Conservation (phyloP, 2,113 vertebrate genomes). For the Eurypyga helias region DNA sequence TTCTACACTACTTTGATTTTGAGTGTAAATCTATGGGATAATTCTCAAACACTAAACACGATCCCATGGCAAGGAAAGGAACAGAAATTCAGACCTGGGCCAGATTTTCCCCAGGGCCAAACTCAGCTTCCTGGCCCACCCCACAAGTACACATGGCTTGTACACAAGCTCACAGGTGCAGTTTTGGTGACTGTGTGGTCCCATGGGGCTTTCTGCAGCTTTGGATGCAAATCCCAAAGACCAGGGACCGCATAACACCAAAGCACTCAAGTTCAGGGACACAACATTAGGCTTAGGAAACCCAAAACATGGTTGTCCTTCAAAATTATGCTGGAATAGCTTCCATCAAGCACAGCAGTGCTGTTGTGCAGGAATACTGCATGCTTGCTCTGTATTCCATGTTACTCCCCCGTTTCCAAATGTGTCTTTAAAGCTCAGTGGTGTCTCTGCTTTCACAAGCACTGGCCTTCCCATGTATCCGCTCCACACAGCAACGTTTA, state of each 20-base stretch:
- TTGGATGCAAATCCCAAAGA: not conserved
- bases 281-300: not conserved
- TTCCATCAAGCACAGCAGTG: not conserved
- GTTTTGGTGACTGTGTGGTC: too few species aligned
- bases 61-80: not conserved
- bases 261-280: not conserved
- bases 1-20: too few species aligned
- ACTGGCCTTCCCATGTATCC: too few species aligned
- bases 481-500: not conserved
- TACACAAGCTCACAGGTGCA: accelerated
- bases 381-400: accelerated
- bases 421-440: not conserved
- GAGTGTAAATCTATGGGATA: too few species aligned
- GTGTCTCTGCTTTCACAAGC: not conserved
- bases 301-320: not conserved
- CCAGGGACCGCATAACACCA: not conserved
- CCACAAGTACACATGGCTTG: accelerated
- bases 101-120: not conserved
- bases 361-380: too few species aligned
- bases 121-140: not conserved
- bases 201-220: not conserved
- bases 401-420: not conserved
- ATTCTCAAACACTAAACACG: too few species aligned
- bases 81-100: not conserved
- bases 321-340: not conserved